Base-by-base conservation (phyloP, 1,140 invertebrate genomes). In the Hesperophylax magnus region DNA sequence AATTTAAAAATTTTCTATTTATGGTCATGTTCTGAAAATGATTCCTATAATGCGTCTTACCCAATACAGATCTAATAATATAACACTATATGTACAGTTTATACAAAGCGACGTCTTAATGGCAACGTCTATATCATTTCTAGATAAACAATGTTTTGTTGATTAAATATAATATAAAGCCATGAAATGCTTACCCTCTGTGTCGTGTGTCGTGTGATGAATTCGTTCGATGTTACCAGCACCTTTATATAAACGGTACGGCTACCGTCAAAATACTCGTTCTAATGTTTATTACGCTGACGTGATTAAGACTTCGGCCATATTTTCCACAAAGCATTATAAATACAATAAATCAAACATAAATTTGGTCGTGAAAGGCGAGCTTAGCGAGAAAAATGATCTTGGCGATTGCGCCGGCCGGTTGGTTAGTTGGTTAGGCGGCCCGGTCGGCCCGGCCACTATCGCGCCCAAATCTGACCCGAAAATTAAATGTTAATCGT, bases 401-500 rank as follows among this genome's bases (percentile, higher is more conserved):
- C 78, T 80, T 24, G 71, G 56, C 71, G 78, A 80, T 76, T 75
- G 78, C 56, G 78, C 24, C 60, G 39, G 39, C 39, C 39, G 39
- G 39, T 47, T 14, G 11, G 39, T 47, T 47, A 14, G 39, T 47
- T 2, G 39, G 9, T 47, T 34, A 34, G 39, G 54, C 17, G 2
- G 52, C 52, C 5, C 54, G 24, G 53, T 20, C 34, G 27, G 54
- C 11, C 39, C 69, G 60, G 31, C 54, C 9, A 18, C 24, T 84
- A 84, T 84, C 82, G 80, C 52, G 61, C 53, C 76, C 56, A 61
- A 69, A 84, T 84, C 82, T 84, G 82, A 65, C 82, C 82, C 79
- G 80, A 84, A 84, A 84, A 84, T 84, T 84, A 84, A 84, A 84
- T 84, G 82, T 84, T 81, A 84, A 84, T 78, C 78, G 80, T 77